A percentile compares a stretch with the other conserved stretches of the same genome.
Evolutionary conservation across 2,797 vertebrate genomes (phyloP).

Genomic region (Lacerta agilis): DNA sequence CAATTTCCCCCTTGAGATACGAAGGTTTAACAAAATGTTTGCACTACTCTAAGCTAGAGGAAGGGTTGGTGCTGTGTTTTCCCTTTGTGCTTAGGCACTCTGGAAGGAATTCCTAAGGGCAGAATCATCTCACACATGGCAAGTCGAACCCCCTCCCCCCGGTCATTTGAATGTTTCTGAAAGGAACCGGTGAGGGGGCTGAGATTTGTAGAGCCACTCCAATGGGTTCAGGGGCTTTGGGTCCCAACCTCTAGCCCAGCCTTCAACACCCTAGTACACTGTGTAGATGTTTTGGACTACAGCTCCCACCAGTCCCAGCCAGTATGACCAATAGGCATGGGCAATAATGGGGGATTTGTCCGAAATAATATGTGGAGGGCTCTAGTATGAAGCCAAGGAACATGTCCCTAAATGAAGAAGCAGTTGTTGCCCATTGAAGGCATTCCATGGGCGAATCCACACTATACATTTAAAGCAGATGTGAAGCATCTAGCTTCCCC

Average conservation of each 20-base stretch:
- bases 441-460: no score
- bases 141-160: constrained; percentile 47
- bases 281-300: background rate
- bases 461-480: no score
- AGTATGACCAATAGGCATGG: background rate
- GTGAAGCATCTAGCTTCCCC: no score
- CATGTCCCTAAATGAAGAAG: constrained; percentile 47
- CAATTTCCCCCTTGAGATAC: constrained; percentile 78
- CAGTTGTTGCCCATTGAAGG: background rate
- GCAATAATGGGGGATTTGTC: background rate
- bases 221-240: constrained; percentile 50
- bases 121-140: constrained; percentile 81
- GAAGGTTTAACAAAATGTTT: constrained; percentile 84
- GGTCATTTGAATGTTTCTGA: constrained; percentile 75
- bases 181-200: constrained; percentile 73
- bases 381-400: constrained; percentile 54
- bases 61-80: constrained; percentile 79
- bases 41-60: constrained; percentile 76
- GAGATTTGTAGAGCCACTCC: constrained; percentile 66
- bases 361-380: background rate
- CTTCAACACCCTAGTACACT: background rate
- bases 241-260: constrained; percentile 42
- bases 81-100: constrained; percentile 81
- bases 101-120: constrained; percentile 80
- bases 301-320: background rate